These are phyloP conservation scores for Chaetodon trifasciatus DNA, from an alignment of 2,797 vertebrate genomes.

Conservation along the genomic window DNA sequence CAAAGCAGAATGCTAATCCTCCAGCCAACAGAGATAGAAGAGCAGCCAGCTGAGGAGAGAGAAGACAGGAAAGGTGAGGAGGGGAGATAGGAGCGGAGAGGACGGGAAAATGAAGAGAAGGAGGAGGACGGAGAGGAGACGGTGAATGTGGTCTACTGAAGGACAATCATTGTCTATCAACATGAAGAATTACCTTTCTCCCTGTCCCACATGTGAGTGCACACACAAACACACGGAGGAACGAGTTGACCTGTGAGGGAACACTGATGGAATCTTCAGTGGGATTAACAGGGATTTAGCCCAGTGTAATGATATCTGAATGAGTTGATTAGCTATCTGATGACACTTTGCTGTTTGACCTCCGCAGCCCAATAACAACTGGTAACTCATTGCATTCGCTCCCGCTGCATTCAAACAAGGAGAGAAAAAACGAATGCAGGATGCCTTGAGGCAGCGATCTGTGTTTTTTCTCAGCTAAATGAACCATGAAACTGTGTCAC, in stretches of 20 bases:
- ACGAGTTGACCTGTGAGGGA: constrained; percentile 73
- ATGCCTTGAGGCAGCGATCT: constrained; percentile 44
- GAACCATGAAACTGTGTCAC: constrained; percentile 60
- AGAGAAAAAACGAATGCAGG: neutral
- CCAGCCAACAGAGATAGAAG: constrained; percentile 37
- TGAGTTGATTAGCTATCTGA: constrained; percentile 83
- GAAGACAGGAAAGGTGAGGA: constrained; percentile 36
- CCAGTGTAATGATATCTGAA: constrained; percentile 83
- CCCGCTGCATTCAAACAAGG: constrained; percentile 38
- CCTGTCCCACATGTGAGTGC: constrained; percentile 57
- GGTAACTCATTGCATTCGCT: constrained; percentile 48
- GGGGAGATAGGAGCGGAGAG: constrained; percentile 41
- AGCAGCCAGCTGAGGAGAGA: constrained; percentile 31
- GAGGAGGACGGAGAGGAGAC: constrained; percentile 60
- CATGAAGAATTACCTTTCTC: constrained; percentile 80
- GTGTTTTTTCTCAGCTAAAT: constrained; percentile 40
- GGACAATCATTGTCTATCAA: constrained; percentile 85
- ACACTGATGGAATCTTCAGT: constrained; percentile 81
- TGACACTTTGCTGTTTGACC: constrained; percentile 79
- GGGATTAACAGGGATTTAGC: constrained; percentile 84
- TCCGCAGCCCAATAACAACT: constrained; percentile 73
- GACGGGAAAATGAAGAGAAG: constrained; percentile 42
- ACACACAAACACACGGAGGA: constrained; percentile 59
- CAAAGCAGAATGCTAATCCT: constrained; percentile 56
- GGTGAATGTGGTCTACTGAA: constrained; percentile 69